These are phyloP conservation scores for Carcinoscorpius rotundicauda DNA, from an alignment of 1,140 invertebrate species.

Conservation along the genomic window DNA sequence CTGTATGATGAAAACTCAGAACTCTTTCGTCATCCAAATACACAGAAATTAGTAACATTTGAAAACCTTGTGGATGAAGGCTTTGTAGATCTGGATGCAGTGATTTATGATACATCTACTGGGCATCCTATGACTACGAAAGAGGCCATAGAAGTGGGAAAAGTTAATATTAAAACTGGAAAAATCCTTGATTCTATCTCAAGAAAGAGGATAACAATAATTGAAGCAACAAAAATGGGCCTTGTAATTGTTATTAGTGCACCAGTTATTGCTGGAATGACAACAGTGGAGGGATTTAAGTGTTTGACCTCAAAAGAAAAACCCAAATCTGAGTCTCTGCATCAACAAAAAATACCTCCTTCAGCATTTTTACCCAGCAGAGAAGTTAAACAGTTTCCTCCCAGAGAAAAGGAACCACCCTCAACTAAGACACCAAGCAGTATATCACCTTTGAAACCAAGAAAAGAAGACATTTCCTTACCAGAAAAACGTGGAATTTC, in stretches of 20 bases:
- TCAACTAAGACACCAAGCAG: no score
- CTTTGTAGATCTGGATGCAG: conserved; percentile 56
- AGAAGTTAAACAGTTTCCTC: no score
- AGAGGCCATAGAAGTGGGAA: conserved; percentile 55
- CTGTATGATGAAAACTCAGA: conserved; percentile 52
- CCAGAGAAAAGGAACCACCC: no score
- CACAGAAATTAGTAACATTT: conserved; percentile 51
- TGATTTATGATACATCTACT: conserved; percentile 50
- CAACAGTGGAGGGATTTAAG: not conserved
- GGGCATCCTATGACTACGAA: conserved; percentile 45
- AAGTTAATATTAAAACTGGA: conserved; percentile 55
- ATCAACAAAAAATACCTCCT: no score
- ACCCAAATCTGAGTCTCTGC: no score
- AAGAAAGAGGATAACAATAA: conserved; percentile 37
- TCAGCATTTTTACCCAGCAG: no score
- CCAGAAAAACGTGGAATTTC: no score
- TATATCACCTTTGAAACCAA: no score
- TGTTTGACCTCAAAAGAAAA: no score
- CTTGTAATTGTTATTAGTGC: conserved; percentile 7
- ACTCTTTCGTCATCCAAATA: conserved; percentile 53
- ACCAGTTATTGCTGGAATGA: not conserved
- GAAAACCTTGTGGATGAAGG: conserved; percentile 60
- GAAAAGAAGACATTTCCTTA: no score
- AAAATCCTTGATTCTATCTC: conserved; percentile 22
- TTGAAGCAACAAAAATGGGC: conserved; percentile 52